These are phyloP conservation scores for Sialis fuliginosa DNA, from an alignment of 2,888 invertebrate species.

Conservation along the genomic window DNA sequence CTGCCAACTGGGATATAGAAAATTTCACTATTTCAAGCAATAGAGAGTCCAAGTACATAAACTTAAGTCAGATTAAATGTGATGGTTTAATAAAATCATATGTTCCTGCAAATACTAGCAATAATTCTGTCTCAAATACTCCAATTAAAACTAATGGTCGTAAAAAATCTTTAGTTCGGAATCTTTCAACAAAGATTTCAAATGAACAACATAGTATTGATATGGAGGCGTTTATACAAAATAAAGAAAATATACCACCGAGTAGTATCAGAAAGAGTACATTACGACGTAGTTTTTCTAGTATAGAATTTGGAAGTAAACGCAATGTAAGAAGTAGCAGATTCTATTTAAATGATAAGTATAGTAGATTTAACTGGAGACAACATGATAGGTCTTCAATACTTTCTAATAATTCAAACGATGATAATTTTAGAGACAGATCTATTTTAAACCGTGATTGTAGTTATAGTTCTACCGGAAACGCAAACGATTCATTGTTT, in stretches of 20 bases:
- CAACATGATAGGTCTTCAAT: no score
- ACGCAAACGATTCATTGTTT: neutral
- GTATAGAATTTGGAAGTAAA: no score
- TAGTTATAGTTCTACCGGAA: neutral
- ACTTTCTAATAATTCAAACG: neutral
- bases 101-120: neutral
- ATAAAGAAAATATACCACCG: slow-evolving; percentile 4
- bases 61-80: neutral
- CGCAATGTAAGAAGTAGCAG: no score
- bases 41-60: neutral
- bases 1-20: slow-evolving; percentile 24
- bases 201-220: no score
- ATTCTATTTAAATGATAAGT: no score
- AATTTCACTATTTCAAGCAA: slow-evolving; percentile 18
- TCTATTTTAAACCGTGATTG: slow-evolving; percentile 2
- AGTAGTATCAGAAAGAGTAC: neutral
- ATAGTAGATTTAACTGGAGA: no score
- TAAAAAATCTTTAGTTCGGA: no score
- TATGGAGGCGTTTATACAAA: neutral
- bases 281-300: slow-evolving; percentile 2
- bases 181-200: no score
- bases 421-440: slow-evolving; percentile 1
- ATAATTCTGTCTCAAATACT: neutral
- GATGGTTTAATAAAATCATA: neutral
- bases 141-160: no score